phyloP scores from a whole-genome alignment of 2,888 invertebrate genomes.

The Plebejus melissa region DNA sequence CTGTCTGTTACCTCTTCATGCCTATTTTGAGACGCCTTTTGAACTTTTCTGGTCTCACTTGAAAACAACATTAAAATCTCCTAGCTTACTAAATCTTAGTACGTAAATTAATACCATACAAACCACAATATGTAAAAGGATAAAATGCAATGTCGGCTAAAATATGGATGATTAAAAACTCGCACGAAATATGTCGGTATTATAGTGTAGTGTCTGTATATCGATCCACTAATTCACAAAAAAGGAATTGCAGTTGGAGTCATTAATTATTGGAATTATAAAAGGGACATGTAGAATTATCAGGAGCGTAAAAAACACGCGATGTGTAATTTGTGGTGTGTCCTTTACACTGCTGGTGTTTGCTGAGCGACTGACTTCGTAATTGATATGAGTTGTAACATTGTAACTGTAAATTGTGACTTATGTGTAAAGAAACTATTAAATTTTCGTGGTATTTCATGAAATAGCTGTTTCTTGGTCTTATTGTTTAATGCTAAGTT shows the following conservation, averaged over 20 bases:
- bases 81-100: too few species aligned
- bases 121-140: not conserved
- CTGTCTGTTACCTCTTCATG: not conserved
- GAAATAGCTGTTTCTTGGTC: not conserved
- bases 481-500: not conserved
- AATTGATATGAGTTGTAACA: not conserved
- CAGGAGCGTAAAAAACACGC: not conserved
- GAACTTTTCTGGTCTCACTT: not conserved
- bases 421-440: not conserved
- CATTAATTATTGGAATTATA: conserved; percentile 21
- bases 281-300: conserved; percentile 25
- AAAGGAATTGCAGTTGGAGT: not conserved
- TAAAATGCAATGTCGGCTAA: not conserved
- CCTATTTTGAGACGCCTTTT: not conserved
- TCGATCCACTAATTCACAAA: conserved; percentile 10
- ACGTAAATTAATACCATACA: too few species aligned
- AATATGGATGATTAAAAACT: not conserved
- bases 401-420: not conserved
- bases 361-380: conserved; percentile 14
- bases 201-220: not conserved
- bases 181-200: not conserved
- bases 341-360: conserved; percentile 10
- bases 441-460: not conserved
- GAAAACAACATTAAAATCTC: not conserved
- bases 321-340: conserved; percentile 24